Evolutionary conservation across 2,888 invertebrate genomes (phyloP), one percentile per base, ranked within the genome.

Genomic region (Quadroppia sp.): DNA sequence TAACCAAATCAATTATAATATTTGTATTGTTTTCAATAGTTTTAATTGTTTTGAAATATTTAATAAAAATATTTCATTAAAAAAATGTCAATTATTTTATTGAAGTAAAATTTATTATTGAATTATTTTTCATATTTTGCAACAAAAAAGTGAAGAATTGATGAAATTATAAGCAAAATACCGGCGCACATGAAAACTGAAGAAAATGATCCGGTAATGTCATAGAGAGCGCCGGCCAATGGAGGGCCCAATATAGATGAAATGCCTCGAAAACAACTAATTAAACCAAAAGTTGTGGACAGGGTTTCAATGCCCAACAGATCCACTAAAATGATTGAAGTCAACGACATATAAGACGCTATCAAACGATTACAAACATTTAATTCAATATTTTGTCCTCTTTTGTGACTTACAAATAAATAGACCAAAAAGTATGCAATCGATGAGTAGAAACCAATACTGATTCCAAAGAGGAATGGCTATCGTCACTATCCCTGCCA

Each of bases 261-360:
- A 48, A 92, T 90, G 67, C 98, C 98, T 81, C 98, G 89, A 86
- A 95, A 94, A 79, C 98, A 85, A 80, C 96, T 95, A 74, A 99
- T 86, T 77, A 98, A 86, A 13, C 98, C 98, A 84, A 98, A 99
- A 67, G 97, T 96, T 83, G 94, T 98, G 64, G 98, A 98, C 79
- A 99, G 85, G 82, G 91, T 92, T 82, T 97, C 95, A 81, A 99
- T 85, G 1, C 98, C 98, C 69, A 99, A 87, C 42, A 98, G 86
- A 83, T 99, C 97, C 78, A 97, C 96, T 77, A 99, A 87, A 81
- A 98, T 95, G 81, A 98, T 97, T 70, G 98, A 98, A 56, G 98
- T 98, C 75, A 99, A 86, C 9, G 97, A 96, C 81, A 99, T 96
- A 85, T 94, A 98, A 76, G 96, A 96, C 76, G 97, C 94, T 94